Percentiles rank a stretch among this genome's conserved stretches.
Conservation (phyloP, 2,797 vertebrate species). For the Australoheros facetus region DNA sequence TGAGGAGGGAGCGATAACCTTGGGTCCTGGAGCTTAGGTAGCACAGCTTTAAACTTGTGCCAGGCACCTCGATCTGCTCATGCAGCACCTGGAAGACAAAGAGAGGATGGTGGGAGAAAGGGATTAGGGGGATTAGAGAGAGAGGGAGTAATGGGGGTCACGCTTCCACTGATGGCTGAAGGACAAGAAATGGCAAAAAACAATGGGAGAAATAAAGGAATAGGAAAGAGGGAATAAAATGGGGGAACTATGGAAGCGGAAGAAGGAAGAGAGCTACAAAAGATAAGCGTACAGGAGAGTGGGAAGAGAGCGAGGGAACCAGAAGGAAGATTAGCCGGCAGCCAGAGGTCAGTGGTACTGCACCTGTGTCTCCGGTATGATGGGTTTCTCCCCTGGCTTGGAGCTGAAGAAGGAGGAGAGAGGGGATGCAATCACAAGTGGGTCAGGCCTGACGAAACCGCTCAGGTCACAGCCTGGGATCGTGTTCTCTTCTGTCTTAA, state of each 20-base stretch:
- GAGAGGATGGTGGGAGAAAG: slow-evolving; percentile 61
- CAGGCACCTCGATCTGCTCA: slow-evolving; percentile 95
- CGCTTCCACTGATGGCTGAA: slow-evolving; percentile 78
- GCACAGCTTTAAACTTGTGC: slow-evolving; percentile 90
- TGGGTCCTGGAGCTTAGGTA: slow-evolving; percentile 95
- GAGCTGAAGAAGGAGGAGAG: slow-evolving; percentile 98
- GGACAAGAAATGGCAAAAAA: slow-evolving; percentile 71
- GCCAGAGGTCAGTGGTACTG: slow-evolving; percentile 76
- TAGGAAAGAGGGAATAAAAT: slow-evolving; percentile 56
- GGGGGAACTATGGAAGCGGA: slow-evolving; percentile 54
- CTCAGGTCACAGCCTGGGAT: slow-evolving; percentile 99
- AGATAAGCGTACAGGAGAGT: slow-evolving; percentile 59
- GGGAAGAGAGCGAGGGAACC: slow-evolving; percentile 66
- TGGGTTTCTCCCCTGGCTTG: slow-evolving; percentile 89
- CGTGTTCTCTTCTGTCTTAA: slow-evolving; percentile 99
- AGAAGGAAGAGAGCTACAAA: slow-evolving; percentile 58
- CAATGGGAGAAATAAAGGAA: slow-evolving; percentile 70
- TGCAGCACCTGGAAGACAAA: slow-evolving; percentile 92
- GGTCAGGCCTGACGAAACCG: slow-evolving; percentile 94
- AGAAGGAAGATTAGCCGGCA: slow-evolving; percentile 75
- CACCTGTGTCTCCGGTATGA: slow-evolving; percentile 99
- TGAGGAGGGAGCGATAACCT: slow-evolving; percentile 94
- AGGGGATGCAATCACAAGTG: slow-evolving; percentile 95
- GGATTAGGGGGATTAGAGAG: slow-evolving; percentile 74
- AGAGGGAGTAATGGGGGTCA: slow-evolving; percentile 76